Percentiles rank a stretch among this genome's conserved stretches.
Conservation (phyloP, 2,888 invertebrate species). For the Fabriciana adippe region DNA sequence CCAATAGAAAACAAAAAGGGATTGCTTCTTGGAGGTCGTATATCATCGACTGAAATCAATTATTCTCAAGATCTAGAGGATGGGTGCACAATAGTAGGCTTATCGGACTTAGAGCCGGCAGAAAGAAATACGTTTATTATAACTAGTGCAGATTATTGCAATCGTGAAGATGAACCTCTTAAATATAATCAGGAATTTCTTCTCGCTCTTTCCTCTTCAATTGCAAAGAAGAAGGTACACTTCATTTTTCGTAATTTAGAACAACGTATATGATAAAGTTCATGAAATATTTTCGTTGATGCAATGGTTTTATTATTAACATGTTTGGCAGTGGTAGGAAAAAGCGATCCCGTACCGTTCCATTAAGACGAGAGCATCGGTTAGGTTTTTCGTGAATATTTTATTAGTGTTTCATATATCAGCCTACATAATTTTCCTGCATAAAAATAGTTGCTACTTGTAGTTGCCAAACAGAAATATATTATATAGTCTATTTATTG, state of each 20-base stretch:
- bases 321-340: too few relatives aligned
- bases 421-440: too few relatives aligned
- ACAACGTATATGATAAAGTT: too few relatives aligned
- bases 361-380: too few relatives aligned
- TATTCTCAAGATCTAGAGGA: slow-evolving; percentile 70
- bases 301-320: too few relatives aligned
- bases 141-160: slow-evolving; percentile 70
- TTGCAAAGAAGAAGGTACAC: slow-evolving; percentile 55
- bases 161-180: slow-evolving; percentile 62
- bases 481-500: too few relatives aligned
- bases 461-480: too few relatives aligned
- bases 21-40: slow-evolving; percentile 65
- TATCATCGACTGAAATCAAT: slow-evolving; percentile 64
- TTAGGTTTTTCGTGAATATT: too few relatives aligned
- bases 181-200: slow-evolving; percentile 76
- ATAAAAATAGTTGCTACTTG: too few relatives aligned
- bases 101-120: slow-evolving; percentile 50
- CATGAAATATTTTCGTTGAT: too few relatives aligned
- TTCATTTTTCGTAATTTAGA: background rate
- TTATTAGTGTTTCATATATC: too few relatives aligned
- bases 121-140: slow-evolving; percentile 64
- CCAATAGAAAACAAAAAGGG: slow-evolving; percentile 59
- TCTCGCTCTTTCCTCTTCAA: slow-evolving; percentile 62
- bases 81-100: slow-evolving; percentile 60
- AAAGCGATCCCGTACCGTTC: too few relatives aligned